Conservation (phyloP, 1,140 invertebrate genomes). For the Magallana ariakensis region DNA sequence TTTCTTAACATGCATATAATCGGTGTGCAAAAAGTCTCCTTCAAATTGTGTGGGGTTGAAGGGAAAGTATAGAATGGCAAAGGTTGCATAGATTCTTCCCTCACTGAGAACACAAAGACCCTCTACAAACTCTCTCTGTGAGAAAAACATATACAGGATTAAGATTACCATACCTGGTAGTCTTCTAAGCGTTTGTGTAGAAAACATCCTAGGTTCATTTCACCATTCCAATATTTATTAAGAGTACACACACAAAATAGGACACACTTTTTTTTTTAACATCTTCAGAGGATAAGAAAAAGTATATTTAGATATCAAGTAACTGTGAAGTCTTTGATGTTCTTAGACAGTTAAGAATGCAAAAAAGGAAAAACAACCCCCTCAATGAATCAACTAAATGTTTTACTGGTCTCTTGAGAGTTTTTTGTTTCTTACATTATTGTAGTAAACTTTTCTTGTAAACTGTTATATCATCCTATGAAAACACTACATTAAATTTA, state of each 20-base stretch:
- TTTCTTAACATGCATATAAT: no score
- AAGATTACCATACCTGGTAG: neutral
- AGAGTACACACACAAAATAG: neutral
- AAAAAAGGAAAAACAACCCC: neutral
- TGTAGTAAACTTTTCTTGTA: no score
- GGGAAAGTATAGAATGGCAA: no score
- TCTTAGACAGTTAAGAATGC: conserved; percentile 12
- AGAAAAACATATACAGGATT: neutral
- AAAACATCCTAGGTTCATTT: no score
- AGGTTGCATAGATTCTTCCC: neutral
- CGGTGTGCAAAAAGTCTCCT: no score
- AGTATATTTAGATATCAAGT: conserved; percentile 1
- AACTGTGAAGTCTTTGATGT: conserved; percentile 19
- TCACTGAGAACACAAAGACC: neutral
- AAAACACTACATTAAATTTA: no score
- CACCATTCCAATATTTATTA: neutral
- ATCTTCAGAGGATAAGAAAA: neutral
- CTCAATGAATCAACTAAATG: no score
- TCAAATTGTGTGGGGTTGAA: no score
- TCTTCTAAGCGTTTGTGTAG: no score
- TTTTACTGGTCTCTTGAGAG: no score
- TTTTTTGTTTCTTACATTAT: no score
- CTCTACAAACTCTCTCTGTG: neutral
- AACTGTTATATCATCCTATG: no score
- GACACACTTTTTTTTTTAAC: neutral